Conservation (phyloP, 2,797 vertebrate species). For the Babyrousa celebensis region DNA sequence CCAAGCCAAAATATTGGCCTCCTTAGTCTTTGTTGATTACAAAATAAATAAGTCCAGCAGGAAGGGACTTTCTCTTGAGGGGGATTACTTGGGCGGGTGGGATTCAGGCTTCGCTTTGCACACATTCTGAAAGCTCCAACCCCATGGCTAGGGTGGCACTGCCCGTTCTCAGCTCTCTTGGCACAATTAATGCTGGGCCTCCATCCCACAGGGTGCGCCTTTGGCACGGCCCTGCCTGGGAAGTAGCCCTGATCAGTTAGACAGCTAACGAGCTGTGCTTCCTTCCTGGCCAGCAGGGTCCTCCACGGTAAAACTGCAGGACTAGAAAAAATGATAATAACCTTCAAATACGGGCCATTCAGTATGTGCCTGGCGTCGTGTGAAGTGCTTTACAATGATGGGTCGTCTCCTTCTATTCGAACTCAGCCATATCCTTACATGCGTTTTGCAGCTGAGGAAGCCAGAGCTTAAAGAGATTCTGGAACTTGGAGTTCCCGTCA, state of each 20-base stretch:
- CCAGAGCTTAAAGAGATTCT: neutral
- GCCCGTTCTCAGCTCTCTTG: neutral
- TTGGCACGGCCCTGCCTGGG: conserved; percentile 64
- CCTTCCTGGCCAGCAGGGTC: conserved; percentile 68
- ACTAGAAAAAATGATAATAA: neutral
- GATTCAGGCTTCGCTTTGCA: conserved; percentile 48
- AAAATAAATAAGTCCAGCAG: conserved; percentile 77
- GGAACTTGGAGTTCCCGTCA: too few relatives aligned
- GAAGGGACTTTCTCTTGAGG: conserved; percentile 51
- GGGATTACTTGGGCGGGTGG: neutral
- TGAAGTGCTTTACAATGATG: neutral
- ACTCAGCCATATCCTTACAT: neutral
- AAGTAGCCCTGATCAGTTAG: conserved; percentile 52
- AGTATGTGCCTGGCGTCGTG: neutral
- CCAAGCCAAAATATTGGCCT: conserved; percentile 76
- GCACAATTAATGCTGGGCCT: conserved; percentile 54
- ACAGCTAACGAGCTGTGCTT: conserved; percentile 75
- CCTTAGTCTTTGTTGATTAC: conserved; percentile 80
- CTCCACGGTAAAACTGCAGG: conserved; percentile 45
- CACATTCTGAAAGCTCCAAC: conserved; percentile 23
- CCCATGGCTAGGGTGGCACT: conserved; percentile 18
- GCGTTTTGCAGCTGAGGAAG: conserved; percentile 12
- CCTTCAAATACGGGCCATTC: neutral
- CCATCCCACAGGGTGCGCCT: conserved; percentile 32
- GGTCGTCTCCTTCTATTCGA: neutral